Base-by-base conservation (phyloP, 2,113 vertebrate genomes). In the Microtus richardsoni region DNA sequence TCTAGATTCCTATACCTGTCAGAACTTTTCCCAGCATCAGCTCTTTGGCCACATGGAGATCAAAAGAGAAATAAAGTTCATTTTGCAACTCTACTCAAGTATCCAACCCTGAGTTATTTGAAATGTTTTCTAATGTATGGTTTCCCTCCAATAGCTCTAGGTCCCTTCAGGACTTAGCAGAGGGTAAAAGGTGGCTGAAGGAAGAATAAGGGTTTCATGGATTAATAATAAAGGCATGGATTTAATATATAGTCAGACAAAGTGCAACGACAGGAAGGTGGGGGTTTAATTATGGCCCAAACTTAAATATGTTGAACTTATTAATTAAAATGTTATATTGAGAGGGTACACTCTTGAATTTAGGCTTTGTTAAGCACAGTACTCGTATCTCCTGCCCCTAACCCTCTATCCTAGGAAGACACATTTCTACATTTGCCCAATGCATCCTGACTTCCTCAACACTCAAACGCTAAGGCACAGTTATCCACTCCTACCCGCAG, bases 271-370 rank as follows among this genome's bases (percentile, higher is more conserved):
- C n/a, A 96, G 26, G 39, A 83, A 96, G 49, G 85, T 22, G 60
- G 78, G 85, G 30, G 64, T 49, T 93, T 82, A 52, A 92, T 54
- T 86, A 94, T 33, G 77, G 92, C 0, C 36, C n/a, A 83, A 85
- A 36, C 16, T 91, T 82, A 83, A 93, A 86, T 39, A 39, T 62
- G 41, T 1, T 68, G 8, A 71, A 74, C 1, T 41, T 78, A n/a
- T 44, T 54, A 85, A 80, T 60, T 91, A 33, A 88, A 91, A 95
- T 80, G 84, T 88, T 87, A 0, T 84, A 74, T 77, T 71, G 9
- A 70, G 24, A 21, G 36, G 87, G 75, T 21, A 95, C 54, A 78
- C 54, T 44, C 89, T 49, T 92, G 58, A 92, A 95, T 88, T 95
- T 78, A 74, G 22, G 47, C 77, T 88, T 89, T 60, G 83, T 17